Conservation (phyloP, 2,797 vertebrate genomes). For the Petrocephalus schoutedeni region DNA sequence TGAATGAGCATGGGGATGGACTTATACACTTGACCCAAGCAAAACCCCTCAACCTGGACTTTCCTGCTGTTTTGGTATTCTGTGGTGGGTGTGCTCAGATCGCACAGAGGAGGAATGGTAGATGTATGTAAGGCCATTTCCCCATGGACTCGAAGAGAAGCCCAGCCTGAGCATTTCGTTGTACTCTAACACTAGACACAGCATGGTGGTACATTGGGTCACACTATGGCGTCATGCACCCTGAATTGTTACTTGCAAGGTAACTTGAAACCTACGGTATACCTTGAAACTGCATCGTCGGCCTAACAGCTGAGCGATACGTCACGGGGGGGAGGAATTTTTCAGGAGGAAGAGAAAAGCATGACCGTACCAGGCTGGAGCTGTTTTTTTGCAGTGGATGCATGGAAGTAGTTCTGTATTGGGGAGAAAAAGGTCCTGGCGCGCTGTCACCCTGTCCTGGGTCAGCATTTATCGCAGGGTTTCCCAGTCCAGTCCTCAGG, state of each 20-base stretch:
- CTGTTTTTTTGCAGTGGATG: no score
- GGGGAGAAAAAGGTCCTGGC: not conserved
- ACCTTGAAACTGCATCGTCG: not conserved
- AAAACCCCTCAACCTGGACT: not conserved
- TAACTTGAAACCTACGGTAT: no score
- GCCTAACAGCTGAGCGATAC: no score
- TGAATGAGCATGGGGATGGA: not conserved
- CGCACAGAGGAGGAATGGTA: not conserved
- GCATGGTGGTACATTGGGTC: not conserved
- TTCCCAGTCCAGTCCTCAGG: not conserved
- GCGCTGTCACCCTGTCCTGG: not conserved
- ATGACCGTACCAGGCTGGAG: no score
- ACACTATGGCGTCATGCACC: not conserved
- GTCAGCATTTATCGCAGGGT: not conserved
- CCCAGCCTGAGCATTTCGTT: not conserved
- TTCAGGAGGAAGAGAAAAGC: no score
- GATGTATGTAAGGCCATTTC: not conserved
- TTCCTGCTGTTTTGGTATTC: not conserved
- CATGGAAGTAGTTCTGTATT: no score
- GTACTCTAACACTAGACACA: not conserved
- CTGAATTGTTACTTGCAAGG: no score
- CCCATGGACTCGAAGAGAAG: not conserved
- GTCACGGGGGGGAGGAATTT: no score
- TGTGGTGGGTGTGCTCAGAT: not conserved
- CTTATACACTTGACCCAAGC: not conserved